Evolutionary conservation across 2,888 invertebrate species (phyloP).

Genomic region (Laothoe populi): DNA sequence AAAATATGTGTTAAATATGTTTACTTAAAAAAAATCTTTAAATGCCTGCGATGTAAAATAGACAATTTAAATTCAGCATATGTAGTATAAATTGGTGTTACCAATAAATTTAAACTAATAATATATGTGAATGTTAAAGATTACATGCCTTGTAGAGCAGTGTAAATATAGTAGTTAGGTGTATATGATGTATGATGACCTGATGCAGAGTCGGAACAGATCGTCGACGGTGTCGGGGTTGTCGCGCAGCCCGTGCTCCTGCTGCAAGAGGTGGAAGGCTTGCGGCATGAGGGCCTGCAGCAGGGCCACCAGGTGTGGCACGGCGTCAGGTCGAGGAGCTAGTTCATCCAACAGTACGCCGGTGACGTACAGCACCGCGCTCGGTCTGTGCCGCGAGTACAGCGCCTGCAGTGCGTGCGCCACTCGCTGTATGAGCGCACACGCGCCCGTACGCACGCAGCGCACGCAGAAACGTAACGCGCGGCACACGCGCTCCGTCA

Average conservation of each 20-base stretch:
- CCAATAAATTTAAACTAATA: background rate
- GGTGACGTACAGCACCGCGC: conserved; percentile 91
- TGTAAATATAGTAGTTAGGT: background rate
- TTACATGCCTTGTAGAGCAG: background rate
- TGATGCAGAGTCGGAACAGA: conserved; percentile 93
- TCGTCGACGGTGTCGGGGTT: conserved; percentile 99
- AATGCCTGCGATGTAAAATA: too few relatives aligned
- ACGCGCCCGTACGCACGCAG: conserved; percentile 91
- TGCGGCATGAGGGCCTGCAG: conserved; percentile 92
- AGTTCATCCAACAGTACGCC: conserved; percentile 94
- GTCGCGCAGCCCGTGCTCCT: conserved; percentile 91
- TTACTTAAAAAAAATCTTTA: too few relatives aligned
- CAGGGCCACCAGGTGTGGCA: conserved; percentile 92
- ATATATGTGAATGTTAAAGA: background rate
- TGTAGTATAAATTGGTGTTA: too few relatives aligned
- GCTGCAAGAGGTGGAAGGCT: conserved; percentile 92
- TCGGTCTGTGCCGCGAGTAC: conserved; percentile 81
- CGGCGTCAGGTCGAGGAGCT: conserved; percentile 82
- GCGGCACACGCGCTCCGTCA: conserved; percentile 97
- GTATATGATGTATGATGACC: conserved; percentile 55
- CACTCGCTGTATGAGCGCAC: conserved; percentile 89
- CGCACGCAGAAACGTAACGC: conserved; percentile 95
- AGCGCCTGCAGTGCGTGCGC: conserved; percentile 84
- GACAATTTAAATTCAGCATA: too few relatives aligned
- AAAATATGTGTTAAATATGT: too few relatives aligned